Evolutionary conservation across 2,113 vertebrate genomes (phyloP).

Genomic region (Corythornis madagascariensis): DNA sequence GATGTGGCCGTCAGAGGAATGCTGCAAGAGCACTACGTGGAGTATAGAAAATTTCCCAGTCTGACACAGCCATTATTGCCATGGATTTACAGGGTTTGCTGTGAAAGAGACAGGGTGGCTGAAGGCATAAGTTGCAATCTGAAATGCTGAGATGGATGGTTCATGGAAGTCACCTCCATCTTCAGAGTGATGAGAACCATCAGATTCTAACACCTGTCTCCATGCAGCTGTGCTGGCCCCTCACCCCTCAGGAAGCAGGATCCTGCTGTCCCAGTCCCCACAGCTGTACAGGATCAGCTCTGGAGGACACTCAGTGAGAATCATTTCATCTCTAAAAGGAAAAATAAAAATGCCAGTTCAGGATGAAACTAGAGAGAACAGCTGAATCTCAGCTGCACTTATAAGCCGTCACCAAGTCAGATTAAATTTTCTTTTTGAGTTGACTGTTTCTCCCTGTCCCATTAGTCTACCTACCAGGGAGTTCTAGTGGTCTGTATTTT

Average conservation of each 20-base stretch:
- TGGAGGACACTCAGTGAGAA: neutral
- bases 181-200: neutral
- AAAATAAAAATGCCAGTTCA: neutral
- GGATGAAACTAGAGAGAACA: neutral
- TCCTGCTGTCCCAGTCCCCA: neutral
- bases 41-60: neutral
- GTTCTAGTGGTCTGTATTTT: neutral
- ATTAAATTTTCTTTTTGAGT: neutral
- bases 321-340: neutral
- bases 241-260: neutral
- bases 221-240: constrained; percentile 18
- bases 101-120: neutral
- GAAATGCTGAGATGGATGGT: neutral
- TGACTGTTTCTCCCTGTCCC: neutral
- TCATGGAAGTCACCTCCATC: neutral
- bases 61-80: neutral
- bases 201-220: neutral
- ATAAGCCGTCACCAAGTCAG: neutral
- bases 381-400: constrained; percentile 23
- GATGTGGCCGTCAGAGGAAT: neutral
- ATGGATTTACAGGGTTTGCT: neutral
- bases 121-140: neutral
- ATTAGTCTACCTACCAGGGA: neutral
- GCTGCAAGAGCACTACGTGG: neutral
- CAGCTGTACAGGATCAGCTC: constrained; percentile 7